A percentile compares a stretch with the other conserved stretches of the same genome.
Conservation (phyloP, 2,888 invertebrate genomes). For the Drosophila kuntzei region DNA sequence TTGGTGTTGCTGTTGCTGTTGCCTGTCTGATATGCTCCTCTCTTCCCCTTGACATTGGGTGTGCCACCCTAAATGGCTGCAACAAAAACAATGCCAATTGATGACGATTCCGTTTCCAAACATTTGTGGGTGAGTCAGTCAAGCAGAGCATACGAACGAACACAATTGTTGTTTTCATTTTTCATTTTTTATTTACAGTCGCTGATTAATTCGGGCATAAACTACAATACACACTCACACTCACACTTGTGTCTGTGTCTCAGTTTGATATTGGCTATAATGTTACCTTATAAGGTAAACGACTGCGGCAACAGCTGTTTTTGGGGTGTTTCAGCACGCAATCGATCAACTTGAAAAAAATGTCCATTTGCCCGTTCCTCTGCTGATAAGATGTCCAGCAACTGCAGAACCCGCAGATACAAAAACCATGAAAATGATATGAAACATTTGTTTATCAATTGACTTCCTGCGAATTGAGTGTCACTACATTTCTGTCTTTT, state of each 20-base stretch:
- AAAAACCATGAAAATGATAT: constrained; percentile 1
- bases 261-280: constrained; percentile 29
- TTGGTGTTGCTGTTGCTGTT: constrained; percentile 5
- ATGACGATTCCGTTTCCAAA: constrained; percentile 53
- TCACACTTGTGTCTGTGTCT: constrained; percentile 10
- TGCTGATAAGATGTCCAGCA: constrained; percentile 47
- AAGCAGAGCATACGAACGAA: constrained; percentile 30
- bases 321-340: constrained; percentile 22
- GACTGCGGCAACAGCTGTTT: constrained; percentile 39
- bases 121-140: constrained; percentile 63
- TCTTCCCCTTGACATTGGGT: constrained; percentile 40
- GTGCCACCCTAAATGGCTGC: constrained; percentile 43
- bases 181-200: constrained; percentile 41
- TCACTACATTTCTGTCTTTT: constrained; percentile 4
- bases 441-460: constrained; percentile 48
- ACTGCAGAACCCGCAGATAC: constrained; percentile 13
- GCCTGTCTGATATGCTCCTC: constrained; percentile 16
- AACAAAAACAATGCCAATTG: constrained; percentile 60
- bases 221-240: constrained; percentile 18
- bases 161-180: constrained; percentile 38
- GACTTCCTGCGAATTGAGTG: constrained; percentile 52
- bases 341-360: constrained; percentile 46
- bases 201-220: constrained; percentile 59
- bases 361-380: constrained; percentile 16
- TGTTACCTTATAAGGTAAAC: constrained; percentile 67